A percentile compares a stretch with the other conserved stretches of the same genome.
phyloP scores from a whole-genome alignment of 2,797 vertebrate species.

The Chelonia mydas region DNA sequence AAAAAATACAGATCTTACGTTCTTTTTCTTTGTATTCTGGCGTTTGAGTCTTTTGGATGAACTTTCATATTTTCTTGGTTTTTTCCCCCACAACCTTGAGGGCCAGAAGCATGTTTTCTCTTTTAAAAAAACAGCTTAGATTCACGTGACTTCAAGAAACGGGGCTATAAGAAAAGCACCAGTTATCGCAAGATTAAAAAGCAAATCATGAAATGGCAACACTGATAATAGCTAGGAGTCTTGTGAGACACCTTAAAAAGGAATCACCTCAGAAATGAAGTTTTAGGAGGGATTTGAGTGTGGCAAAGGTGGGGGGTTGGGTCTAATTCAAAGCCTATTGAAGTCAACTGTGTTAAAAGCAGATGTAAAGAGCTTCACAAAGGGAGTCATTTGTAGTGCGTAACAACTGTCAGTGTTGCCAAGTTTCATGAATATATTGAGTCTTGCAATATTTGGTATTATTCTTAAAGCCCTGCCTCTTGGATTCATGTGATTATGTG shows the following conservation, averaged over 20 bases:
- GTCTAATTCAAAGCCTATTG: not conserved
- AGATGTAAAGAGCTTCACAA: not conserved
- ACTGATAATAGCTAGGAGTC: not conserved
- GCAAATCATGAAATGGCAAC: not conserved
- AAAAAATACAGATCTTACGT: fast-evolving
- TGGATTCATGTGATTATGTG: not conserved
- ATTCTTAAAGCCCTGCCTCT: not conserved
- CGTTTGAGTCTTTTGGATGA: fast-evolving
- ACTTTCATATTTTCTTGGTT: not conserved
- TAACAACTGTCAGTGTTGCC: not conserved
- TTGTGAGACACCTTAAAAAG: not conserved
- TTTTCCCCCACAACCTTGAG: not conserved
- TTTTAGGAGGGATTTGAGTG: not conserved
- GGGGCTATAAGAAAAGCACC: not conserved
- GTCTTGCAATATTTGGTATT: not conserved
- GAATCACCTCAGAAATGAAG: not conserved
- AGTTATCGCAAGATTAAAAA: not conserved
- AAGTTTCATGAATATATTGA: not conserved
- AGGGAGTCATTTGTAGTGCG: not conserved
- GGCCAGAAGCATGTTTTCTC: not conserved
- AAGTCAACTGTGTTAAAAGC: not conserved
- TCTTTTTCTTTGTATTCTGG: not conserved
- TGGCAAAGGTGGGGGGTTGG: not conserved
- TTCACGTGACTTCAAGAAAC: not conserved
- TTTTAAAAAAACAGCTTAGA: not conserved